phyloP scores from a whole-genome alignment of 2,888 invertebrate species.

The Cyclophora albipunctata region DNA sequence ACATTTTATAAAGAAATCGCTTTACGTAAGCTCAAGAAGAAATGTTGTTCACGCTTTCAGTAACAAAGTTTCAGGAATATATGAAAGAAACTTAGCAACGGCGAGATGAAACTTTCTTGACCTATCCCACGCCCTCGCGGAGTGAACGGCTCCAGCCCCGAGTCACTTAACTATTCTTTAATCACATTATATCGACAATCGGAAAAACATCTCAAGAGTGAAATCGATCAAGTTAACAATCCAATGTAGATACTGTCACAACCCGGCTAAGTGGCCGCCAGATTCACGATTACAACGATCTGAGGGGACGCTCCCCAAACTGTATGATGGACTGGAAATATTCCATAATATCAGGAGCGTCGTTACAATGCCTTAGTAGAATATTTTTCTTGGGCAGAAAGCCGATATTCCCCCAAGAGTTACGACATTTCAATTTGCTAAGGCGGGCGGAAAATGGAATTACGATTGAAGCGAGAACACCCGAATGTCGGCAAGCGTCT shows the following conservation, averaged over 20 bases:
- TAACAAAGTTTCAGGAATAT: no score
- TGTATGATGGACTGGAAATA: conserved; percentile 69
- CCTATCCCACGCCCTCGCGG: conserved; percentile 26
- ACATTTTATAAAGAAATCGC: no score
- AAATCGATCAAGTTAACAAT: conserved; percentile 30
- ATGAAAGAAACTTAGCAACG: conserved; percentile 7
- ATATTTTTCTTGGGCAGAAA: conserved; percentile 74
- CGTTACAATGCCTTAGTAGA: conserved; percentile 70
- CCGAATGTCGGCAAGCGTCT: conserved; percentile 48
- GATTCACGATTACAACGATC: conserved; percentile 59
- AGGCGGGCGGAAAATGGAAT: conserved; percentile 77
- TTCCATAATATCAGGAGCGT: conserved; percentile 67
- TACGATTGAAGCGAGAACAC: conserved; percentile 72
- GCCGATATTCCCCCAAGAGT: conserved; percentile 76
- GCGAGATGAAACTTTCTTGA: conserved; percentile 21
- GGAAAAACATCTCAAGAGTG: conserved; percentile 24
- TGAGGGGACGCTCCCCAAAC: conserved; percentile 54
- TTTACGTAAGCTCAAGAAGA: no score
- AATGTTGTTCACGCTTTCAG: no score
- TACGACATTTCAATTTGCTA: conserved; percentile 78
- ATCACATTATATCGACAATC: conserved; percentile 20
- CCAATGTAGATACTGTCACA: conserved; percentile 36
- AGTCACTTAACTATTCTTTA: conserved; percentile 2
- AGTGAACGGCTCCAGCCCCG: conserved; percentile 8
- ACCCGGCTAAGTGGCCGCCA: conserved; percentile 50